Evolutionary conservation across 2,797 vertebrate species (phyloP).

Genomic region (Pangasius macronema): DNA sequence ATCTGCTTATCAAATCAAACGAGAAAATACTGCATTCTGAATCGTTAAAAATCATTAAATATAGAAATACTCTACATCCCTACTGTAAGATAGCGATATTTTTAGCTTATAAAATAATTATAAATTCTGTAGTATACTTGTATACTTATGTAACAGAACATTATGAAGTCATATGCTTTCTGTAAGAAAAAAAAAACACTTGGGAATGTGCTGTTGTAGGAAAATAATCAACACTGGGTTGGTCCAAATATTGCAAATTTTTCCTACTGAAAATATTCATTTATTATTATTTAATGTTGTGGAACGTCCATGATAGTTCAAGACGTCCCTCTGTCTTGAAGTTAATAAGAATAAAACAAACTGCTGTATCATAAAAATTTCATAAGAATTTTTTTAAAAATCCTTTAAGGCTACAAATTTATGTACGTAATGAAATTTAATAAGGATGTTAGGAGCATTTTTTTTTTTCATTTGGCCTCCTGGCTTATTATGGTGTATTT

Average conservation of each 20-base stretch:
- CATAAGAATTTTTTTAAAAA: neutral
- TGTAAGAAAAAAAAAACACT: too few species aligned
- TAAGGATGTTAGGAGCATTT: conserved; percentile 71
- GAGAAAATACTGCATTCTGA: neutral
- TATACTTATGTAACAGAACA: neutral
- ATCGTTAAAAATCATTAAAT: neutral
- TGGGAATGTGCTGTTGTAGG: neutral
- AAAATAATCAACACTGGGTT: neutral
- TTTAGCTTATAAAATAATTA: neutral
- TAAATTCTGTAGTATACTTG: neutral
- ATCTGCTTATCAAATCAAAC: neutral
- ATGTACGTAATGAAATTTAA: conserved; percentile 71
- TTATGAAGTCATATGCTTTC: too few species aligned
- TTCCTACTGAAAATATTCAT: too few species aligned
- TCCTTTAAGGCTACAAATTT: neutral
- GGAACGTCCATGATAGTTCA: too few species aligned
- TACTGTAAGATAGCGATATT: neutral
- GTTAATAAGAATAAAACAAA: neutral
- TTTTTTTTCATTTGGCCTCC: conserved; percentile 62
- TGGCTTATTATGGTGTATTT: conserved; percentile 64
- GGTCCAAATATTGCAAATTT: too few species aligned
- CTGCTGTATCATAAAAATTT: neutral
- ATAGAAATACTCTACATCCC: neutral
- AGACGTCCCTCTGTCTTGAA: neutral
- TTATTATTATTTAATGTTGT: too few species aligned